These are phyloP conservation scores for Bilobella aurantiaca DNA, from an alignment of 1,140 invertebrate species.

Conservation along the genomic window DNA sequence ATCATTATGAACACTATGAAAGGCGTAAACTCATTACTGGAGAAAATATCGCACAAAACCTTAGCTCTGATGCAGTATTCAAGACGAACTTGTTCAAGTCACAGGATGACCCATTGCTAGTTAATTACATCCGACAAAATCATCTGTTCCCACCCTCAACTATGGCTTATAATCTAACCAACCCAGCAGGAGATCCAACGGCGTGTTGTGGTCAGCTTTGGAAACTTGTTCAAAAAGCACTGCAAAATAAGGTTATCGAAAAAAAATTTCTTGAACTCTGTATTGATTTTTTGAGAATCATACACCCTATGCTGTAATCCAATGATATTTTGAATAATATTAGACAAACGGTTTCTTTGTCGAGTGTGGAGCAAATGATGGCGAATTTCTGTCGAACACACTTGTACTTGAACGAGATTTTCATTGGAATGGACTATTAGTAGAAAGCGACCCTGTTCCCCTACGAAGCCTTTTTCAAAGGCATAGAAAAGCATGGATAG, in stretches of 20 bases:
- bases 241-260: conserved; percentile 2
- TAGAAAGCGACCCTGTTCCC: conserved; percentile 38
- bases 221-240: neutral
- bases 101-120: neutral
- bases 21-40: too few species aligned
- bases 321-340: too few species aligned
- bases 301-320: neutral
- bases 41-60: too few species aligned
- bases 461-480: too few species aligned
- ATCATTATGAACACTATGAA: too few species aligned
- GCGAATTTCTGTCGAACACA: conserved; percentile 39
- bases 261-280: neutral
- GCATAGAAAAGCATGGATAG: too few species aligned
- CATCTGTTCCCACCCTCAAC: neutral
- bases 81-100: too few species aligned
- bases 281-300: neutral
- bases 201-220: neutral
- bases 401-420: conserved; percentile 37
- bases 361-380: conserved; percentile 36
- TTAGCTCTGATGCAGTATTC: too few species aligned
- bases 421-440: conserved; percentile 38
- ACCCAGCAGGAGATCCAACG: neutral
- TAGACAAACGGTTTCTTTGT: conserved; percentile 6
- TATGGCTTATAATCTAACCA: neutral
- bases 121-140: neutral